Base-by-base conservation (phyloP, 35 echinoderm and acorn worm species). In the Lytechinus variegatus region DNA sequence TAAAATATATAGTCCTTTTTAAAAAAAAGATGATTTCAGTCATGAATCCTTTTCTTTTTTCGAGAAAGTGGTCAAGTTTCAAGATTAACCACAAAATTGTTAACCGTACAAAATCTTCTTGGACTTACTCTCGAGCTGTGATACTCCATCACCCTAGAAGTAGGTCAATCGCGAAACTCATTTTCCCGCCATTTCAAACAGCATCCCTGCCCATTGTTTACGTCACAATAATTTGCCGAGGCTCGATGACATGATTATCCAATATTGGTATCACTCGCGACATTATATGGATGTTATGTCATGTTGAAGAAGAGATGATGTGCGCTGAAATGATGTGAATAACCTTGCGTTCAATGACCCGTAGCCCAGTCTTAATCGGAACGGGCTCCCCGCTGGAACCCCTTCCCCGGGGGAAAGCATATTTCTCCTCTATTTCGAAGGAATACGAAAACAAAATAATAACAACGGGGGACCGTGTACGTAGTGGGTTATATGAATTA, bases 301-400 rank as follows among this genome's bases (percentile, higher is more conserved):
- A 52, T 52, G 88, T 90, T 90, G 28, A 12, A 3, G 88, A 90
- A 13, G 7, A 51, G 52, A 90, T 52, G 28, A 52, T 54, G 52
- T 52, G n/a, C 13, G 88, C 21, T 8, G 52, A 90, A 90, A 44
- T 93, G 92, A 57, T 55, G 92, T 93, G 92, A 93, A 93, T 57
- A 54, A 93, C 92, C 92, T 33, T 27, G 53, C 92, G 92, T 54
- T 93, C 54, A 93, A 10, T 93, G 92, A 93, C 92, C 92, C 92
- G 27, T 27, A 93, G 53, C 52, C 88, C 29, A 21, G 19, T 24
- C 16, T 2, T 0, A 24, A 52, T 90, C 24, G 3, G 54, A 27
- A 1, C 19, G 11, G 52, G 53, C 92, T 55, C 92, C 52, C 92
- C 24, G 92, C 54, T 55, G 92, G 92, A 44, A 93, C 55, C 92